Conservation (phyloP, 2,797 vertebrate species). For the Enteromius trimaculatus region DNA sequence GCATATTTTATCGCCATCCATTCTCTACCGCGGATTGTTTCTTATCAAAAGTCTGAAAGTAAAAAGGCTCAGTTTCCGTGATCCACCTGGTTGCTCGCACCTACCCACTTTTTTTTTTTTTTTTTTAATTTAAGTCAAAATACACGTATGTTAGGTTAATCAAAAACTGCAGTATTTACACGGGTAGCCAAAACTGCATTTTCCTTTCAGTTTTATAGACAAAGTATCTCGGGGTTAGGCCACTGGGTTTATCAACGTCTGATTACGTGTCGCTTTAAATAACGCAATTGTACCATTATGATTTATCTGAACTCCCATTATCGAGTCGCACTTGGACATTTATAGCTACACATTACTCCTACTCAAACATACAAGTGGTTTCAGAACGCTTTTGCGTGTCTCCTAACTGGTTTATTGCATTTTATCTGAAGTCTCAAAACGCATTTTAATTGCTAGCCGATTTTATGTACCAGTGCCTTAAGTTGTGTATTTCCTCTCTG, state of each 20-base stretch:
- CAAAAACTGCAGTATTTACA: background rate
- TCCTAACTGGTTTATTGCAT: constrained; percentile 64
- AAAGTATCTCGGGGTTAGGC: background rate
- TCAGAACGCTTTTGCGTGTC: constrained; percentile 29
- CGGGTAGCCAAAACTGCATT: background rate
- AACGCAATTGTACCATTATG: constrained; percentile 17
- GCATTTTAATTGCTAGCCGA: constrained; percentile 59
- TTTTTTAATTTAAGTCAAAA: background rate
- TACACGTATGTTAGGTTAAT: background rate
- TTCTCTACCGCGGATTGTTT: constrained; percentile 80
- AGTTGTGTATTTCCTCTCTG: constrained; percentile 54
- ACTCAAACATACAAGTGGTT: constrained; percentile 46
- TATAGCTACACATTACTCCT: constrained; percentile 47
- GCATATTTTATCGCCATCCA: constrained; percentile 80
- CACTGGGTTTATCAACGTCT: constrained; percentile 16
- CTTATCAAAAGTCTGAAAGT: constrained; percentile 84
- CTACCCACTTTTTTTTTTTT: background rate
- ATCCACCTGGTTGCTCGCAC: background rate
- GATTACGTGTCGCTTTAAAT: constrained; percentile 11
- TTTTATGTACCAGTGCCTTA: constrained; percentile 57
- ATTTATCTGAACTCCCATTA: constrained; percentile 29
- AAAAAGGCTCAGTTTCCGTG: constrained; percentile 66
- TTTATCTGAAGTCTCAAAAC: constrained; percentile 56
- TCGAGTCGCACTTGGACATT: constrained; percentile 69
- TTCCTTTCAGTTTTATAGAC: background rate